phyloP scores from a whole-genome alignment of 2,113 vertebrate species.

The Neodontobutis hainanensis region DNA sequence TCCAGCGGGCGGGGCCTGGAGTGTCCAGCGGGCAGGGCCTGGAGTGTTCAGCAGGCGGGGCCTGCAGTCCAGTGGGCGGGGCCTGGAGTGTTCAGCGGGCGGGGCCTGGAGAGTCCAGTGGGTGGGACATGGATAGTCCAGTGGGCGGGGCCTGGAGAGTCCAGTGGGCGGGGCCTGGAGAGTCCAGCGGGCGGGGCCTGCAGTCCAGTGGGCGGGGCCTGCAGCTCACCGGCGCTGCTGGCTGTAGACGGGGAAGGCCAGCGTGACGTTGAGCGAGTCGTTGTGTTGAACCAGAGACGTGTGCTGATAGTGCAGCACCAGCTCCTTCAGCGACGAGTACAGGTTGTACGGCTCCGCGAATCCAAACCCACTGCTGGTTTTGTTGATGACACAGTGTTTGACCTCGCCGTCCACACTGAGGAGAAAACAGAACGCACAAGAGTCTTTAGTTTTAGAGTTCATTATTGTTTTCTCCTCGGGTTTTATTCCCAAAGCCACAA shows the following conservation, averaged over 20 bases:
- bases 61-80: too few relatives aligned
- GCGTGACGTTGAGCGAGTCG: constrained; percentile 98
- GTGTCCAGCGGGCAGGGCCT: too few relatives aligned
- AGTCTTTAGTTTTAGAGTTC: not conserved
- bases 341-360: constrained; percentile 99
- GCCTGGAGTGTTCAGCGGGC: too few relatives aligned
- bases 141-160: too few relatives aligned
- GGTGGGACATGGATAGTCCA: too few relatives aligned
- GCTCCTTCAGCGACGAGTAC: constrained; percentile 95
- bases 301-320: constrained; percentile 99
- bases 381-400: constrained; percentile 99
- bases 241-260: constrained; percentile 95
- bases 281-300: constrained; percentile 99
- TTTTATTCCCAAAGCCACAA: too few relatives aligned
- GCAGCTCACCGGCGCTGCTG: constrained; percentile 91
- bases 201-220: not conserved
- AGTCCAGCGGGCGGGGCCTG: not conserved
- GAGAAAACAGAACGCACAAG: not conserved
- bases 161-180: not conserved
- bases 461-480: too few relatives aligned
- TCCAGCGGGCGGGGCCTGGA: too few relatives aligned
- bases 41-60: too few relatives aligned
- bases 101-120: too few relatives aligned
- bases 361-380: constrained; percentile 91
- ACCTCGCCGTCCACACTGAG: constrained; percentile 94